Evolutionary conservation across 1,140 invertebrate species (phyloP).

Genomic region (Heliothis subflexa): DNA sequence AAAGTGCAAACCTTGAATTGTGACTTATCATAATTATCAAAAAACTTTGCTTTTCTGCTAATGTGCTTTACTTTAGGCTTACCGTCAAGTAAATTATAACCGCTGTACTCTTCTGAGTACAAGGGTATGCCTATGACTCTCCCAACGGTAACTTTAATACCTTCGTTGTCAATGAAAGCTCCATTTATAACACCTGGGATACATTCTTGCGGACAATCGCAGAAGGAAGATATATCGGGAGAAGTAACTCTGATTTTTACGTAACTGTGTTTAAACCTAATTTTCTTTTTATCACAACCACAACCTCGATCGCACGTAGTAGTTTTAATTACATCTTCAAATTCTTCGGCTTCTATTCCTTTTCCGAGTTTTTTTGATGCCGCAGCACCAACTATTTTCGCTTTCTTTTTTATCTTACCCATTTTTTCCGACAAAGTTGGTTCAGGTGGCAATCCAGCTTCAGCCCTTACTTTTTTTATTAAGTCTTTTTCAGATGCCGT

Average conservation of each 20-base stretch:
- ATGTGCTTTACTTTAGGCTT: too few relatives aligned
- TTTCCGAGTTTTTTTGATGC: slow-evolving; percentile 47
- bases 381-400: slow-evolving; percentile 54
- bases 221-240: slow-evolving; percentile 71
- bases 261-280: slow-evolving; percentile 76
- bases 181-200: slow-evolving; percentile 68
- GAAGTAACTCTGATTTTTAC: slow-evolving; percentile 76
- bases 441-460: slow-evolving; percentile 33
- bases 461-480: slow-evolving; percentile 55
- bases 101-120: slow-evolving; percentile 20
- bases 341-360: slow-evolving; percentile 60
- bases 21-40: not conserved
- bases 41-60: too few relatives aligned
- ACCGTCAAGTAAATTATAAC: not conserved
- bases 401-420: slow-evolving; percentile 60
- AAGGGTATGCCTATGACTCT: slow-evolving; percentile 60
- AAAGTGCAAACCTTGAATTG: not conserved
- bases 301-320: slow-evolving; percentile 69
- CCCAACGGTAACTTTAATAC: slow-evolving; percentile 72
- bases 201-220: slow-evolving; percentile 71
- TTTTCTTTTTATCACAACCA: slow-evolving; percentile 77
- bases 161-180: slow-evolving; percentile 70
- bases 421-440: slow-evolving; percentile 53
- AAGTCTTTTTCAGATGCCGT: slow-evolving; percentile 58
- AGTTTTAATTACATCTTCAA: slow-evolving; percentile 65